Evolutionary conservation across 2,888 invertebrate species (phyloP), one percentile per base, ranked within the genome.

Genomic region (Cantharis rustica): DNA sequence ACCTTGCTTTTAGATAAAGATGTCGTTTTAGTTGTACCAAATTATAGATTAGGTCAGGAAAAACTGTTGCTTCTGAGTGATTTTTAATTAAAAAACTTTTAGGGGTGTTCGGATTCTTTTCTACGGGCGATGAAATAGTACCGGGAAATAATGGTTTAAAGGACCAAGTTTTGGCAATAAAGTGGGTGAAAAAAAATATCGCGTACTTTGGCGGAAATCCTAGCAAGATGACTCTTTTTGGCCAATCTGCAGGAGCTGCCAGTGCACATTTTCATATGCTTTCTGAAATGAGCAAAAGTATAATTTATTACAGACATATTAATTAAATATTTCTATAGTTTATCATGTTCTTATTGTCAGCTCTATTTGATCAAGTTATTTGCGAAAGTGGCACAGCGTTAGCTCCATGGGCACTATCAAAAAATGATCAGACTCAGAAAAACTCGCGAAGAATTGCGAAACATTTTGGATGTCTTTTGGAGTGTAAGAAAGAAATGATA

Each of bases 1-100:
- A 91, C 93, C 79, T 91, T 90, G 81, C 86, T 95, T 3, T 87
- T 95, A 70, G 93, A 95, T 80, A 91, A 91, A 79, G 92, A 94
- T 81, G 89, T 95, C 1, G 86, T 95, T 9, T 89, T 93, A 13
- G 93, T 95, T 0, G 91, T 92, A 4, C 90, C 91, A 0, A 95
- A 95, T 84, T 95, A 92, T 83, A 91, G 95, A 87, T 88, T 93
- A 80, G 93, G 93, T 88, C 84, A 81, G 85, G 27, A 16, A 9
- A 61, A 47, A 69, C 13, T 10, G 16, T n/a, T 11, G 13, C 0
- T 16, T 69, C 10, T 10, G 11, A 31, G 3, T 16, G 16, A 3
- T 1, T 69, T 15, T 31, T 9, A 10, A 31, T 27, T 11, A 15
- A 10, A 31, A 69, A 47, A 47, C 3, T 27, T 69, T 69, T 27